Evolutionary conservation across 2,888 invertebrate species (phyloP).

Genomic region (Pseudanteris insignis): DNA sequence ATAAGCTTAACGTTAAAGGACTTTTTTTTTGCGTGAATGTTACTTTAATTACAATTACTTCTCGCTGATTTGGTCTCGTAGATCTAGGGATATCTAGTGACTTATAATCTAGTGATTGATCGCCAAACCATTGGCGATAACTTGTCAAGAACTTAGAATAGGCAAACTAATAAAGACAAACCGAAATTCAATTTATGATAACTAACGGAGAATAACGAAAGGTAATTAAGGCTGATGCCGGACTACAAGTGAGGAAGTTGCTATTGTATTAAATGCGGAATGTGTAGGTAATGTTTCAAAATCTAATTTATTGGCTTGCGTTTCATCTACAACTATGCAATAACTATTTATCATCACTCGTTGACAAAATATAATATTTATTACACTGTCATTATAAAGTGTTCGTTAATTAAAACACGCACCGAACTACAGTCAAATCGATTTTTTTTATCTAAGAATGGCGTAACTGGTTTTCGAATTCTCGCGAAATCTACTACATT

Average conservation of each 20-base stretch:
- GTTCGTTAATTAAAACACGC: neutral
- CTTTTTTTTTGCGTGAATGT: too few species aligned
- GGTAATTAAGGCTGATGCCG: slow-evolving; percentile 25
- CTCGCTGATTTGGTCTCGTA: too few species aligned
- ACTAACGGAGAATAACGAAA: slow-evolving; percentile 24
- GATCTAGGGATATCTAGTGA: too few species aligned
- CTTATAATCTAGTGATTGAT: too few species aligned
- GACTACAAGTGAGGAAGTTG: slow-evolving; percentile 20
- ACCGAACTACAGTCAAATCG: neutral
- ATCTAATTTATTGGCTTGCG: slow-evolving; percentile 24
- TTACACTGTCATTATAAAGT: slow-evolving; percentile 4
- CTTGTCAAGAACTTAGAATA: slow-evolving; percentile 14
- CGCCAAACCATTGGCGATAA: slow-evolving; percentile 1
- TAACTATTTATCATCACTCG: slow-evolving; percentile 12
- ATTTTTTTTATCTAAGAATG: neutral
- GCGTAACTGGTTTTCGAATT: neutral
- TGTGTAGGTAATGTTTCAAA: slow-evolving; percentile 21
- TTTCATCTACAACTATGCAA: slow-evolving; percentile 12
- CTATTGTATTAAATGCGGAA: slow-evolving; percentile 23
- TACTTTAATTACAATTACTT: too few species aligned
- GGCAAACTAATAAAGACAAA: slow-evolving; percentile 23
- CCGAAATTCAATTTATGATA: slow-evolving; percentile 16
- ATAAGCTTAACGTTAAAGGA: too few species aligned
- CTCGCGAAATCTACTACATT: slow-evolving; percentile 1
- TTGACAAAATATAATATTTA: slow-evolving; percentile 5